phyloP scores from a whole-genome alignment of 2,797 vertebrate genomes.

The Gallinago stenura region DNA sequence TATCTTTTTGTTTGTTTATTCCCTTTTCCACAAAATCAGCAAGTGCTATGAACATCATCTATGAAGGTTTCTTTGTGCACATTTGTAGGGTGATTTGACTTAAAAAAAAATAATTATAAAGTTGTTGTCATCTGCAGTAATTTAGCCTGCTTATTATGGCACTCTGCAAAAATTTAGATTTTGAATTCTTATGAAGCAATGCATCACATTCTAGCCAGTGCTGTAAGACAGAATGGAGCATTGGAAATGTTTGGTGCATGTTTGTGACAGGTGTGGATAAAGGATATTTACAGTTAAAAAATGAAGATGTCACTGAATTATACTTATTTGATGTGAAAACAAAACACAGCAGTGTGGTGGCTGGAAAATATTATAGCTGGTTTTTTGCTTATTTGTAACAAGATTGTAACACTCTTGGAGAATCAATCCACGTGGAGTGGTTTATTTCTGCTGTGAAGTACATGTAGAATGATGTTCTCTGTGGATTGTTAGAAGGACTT shows the following conservation, averaged over 20 bases:
- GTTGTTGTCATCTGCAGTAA: neutral
- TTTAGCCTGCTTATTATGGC: neutral
- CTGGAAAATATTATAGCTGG: neutral
- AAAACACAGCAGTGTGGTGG: neutral
- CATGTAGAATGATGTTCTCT: neutral
- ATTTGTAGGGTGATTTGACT: neutral
- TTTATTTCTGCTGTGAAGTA: slow-evolving; percentile 13
- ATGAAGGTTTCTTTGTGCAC: neutral
- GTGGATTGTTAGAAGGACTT: neutral
- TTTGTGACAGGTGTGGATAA: neutral
- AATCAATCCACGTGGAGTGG: neutral
- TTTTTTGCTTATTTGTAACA: neutral
- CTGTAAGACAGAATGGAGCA: neutral
- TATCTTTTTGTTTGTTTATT: neutral
- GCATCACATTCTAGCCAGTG: neutral
- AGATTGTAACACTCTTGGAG: neutral
- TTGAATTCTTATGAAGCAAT: neutral
- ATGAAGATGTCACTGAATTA: neutral
- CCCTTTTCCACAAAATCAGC: slow-evolving; percentile 40
- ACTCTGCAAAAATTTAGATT: neutral
- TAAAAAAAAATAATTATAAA: neutral
- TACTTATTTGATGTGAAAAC: neutral
- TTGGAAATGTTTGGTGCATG: neutral
- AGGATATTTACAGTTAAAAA: neutral
- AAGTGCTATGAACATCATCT: neutral